These are phyloP conservation scores for Chrysotoxum bicinctum DNA, from an alignment of 2,888 invertebrate species.

Conservation along the genomic window DNA sequence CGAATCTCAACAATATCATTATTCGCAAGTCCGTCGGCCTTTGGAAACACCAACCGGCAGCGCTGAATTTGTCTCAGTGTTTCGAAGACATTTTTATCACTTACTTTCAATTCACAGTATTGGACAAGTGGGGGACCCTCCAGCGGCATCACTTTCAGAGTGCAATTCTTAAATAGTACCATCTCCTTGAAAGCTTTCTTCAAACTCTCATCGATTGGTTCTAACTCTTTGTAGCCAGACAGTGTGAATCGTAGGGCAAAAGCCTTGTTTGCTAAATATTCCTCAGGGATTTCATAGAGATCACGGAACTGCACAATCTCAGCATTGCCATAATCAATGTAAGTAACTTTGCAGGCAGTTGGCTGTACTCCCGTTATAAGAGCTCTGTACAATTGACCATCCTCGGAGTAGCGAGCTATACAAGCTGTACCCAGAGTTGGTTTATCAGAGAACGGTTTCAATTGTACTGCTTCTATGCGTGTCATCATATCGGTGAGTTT, in stretches of 20 bases:
- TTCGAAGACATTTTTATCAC: conserved; percentile 77
- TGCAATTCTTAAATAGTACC: conserved; percentile 85
- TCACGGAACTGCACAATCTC: conserved; percentile 87
- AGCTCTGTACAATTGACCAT: conserved; percentile 88
- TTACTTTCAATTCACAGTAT: conserved; percentile 87
- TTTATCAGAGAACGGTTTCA: conserved; percentile 85
- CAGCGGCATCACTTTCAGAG: conserved; percentile 86
- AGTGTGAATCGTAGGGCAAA: conserved; percentile 90
- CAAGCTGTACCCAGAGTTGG: conserved; percentile 90
- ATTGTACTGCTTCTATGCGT: conserved; percentile 86
- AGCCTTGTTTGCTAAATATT: conserved; percentile 87
- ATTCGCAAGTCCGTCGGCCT: conserved; percentile 76
- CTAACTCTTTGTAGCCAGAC: conserved; percentile 86
- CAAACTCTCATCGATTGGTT: conserved; percentile 83
- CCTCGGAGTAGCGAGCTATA: conserved; percentile 87
- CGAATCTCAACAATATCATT: conserved; percentile 80
- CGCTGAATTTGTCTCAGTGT: conserved; percentile 77
- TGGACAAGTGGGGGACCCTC: conserved; percentile 89
- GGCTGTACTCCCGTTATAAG: conserved; percentile 89
- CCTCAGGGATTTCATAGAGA: conserved; percentile 89
- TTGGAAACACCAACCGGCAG: conserved; percentile 77
- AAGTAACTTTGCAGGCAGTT: conserved; percentile 88
- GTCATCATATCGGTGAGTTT: conserved; percentile 87
- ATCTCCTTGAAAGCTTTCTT: conserved; percentile 88
- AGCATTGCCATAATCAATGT: conserved; percentile 91